phyloP scores from a whole-genome alignment of 2,797 vertebrate genomes.

The Huso huso region DNA sequence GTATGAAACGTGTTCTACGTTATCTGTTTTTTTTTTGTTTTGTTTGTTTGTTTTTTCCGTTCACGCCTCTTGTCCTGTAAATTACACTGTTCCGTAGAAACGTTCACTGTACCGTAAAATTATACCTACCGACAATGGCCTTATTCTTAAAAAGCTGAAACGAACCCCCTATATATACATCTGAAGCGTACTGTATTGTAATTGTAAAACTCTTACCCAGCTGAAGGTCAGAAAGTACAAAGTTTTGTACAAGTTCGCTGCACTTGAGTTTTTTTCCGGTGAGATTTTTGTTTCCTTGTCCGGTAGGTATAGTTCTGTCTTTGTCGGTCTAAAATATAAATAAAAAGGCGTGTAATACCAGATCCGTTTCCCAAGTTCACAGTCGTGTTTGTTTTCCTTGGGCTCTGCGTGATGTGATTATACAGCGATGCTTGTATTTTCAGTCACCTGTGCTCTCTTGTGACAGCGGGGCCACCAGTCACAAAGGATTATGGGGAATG shows the following conservation, averaged over 20 bases:
- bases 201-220: background rate
- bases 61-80: too few relatives aligned
- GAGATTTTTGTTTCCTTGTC: background rate
- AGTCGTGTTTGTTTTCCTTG: slow-evolving; percentile 52
- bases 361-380: slow-evolving; percentile 11
- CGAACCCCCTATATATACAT: too few relatives aligned
- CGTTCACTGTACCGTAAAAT: background rate
- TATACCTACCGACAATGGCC: background rate
- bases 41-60: too few relatives aligned
- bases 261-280: background rate
- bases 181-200: background rate
- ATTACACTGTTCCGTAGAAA: too few relatives aligned
- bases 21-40: too few relatives aligned
- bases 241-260: background rate
- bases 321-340: background rate
- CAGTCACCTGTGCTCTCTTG: slow-evolving; percentile 56
- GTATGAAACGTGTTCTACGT: too few relatives aligned
- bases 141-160: background rate
- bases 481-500: slow-evolving; percentile 44
- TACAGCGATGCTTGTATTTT: slow-evolving; percentile 39
- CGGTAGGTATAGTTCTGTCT: background rate
- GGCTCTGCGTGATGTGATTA: slow-evolving; percentile 43
- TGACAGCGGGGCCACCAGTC: slow-evolving; percentile 50
- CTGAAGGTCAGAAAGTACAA: background rate
- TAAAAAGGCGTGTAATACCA: slow-evolving; percentile 8